Conservation (phyloP, 2,113 vertebrate genomes). For the Paradisaea rubra region DNA sequence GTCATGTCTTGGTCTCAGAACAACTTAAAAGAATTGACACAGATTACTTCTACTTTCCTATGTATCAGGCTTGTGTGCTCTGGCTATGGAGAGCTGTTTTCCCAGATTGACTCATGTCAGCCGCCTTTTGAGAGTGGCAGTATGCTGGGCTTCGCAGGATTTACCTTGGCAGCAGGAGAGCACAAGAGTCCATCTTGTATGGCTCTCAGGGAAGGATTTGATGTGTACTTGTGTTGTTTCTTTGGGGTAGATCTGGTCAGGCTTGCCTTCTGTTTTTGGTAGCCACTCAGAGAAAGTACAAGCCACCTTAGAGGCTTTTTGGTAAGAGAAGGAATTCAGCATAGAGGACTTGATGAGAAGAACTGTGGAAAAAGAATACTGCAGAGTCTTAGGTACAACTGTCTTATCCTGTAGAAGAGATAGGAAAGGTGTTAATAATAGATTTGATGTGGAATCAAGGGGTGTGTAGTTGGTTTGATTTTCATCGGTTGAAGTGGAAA, state of each 20-base stretch:
- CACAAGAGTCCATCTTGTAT: neutral
- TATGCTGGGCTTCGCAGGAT: neutral
- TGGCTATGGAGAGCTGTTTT: neutral
- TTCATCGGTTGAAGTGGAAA: neutral
- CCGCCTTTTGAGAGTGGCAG: neutral
- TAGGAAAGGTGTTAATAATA: neutral
- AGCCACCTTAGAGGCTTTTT: neutral
- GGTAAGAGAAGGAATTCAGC: neutral
- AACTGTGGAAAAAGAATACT: neutral
- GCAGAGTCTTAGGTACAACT: neutral
- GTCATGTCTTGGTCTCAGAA: neutral
- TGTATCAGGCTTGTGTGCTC: neutral
- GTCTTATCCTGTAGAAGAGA: fast-evolving
- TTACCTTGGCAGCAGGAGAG: neutral
- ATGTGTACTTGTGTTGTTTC: neutral
- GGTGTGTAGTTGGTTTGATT: neutral
- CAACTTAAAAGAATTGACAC: neutral
- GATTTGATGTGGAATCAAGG: neutral
- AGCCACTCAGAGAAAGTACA: neutral
- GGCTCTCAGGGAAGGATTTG: neutral
- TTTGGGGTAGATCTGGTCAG: neutral
- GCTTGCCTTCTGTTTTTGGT: neutral
- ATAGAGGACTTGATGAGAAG: neutral
- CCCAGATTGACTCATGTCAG: neutral
- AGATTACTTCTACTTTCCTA: neutral